Percentiles rank a stretch among this genome's conserved stretches.
These are phyloP conservation scores for Chrysolina oricalcia DNA, from an alignment of 2,888 invertebrate genomes.

Conservation along the genomic window DNA sequence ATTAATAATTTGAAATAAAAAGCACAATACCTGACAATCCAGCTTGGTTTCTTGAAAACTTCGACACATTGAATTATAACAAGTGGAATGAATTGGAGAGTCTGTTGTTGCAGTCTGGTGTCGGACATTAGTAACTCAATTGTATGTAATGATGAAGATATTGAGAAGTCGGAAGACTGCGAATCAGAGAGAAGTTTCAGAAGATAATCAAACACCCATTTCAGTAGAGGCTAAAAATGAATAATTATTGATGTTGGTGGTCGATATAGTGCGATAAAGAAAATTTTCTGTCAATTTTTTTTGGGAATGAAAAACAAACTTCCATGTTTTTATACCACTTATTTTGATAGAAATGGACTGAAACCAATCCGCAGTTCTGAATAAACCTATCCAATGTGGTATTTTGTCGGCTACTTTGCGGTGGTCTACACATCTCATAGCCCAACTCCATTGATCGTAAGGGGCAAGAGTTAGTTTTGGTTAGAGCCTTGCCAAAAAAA, in stretches of 20 bases:
- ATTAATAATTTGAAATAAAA: neutral
- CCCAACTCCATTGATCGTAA: too few species aligned
- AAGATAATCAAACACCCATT: constrained; percentile 54
- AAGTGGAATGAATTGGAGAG: constrained; percentile 53
- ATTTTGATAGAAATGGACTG: too few species aligned
- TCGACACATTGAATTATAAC: constrained; percentile 55
- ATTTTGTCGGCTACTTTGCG: too few species aligned
- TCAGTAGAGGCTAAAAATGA: constrained; percentile 54
- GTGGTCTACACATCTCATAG: too few species aligned
- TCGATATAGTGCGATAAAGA: neutral
- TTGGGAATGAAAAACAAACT: too few species aligned
- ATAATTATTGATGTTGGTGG: neutral
- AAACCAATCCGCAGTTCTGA: too few species aligned
- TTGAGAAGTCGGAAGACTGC: constrained; percentile 49
- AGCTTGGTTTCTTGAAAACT: constrained; percentile 55
- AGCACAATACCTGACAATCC: constrained; percentile 57
- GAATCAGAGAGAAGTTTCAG: constrained; percentile 51
- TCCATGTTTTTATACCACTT: too few species aligned
- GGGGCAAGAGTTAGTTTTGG: too few species aligned
- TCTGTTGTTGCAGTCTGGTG: constrained; percentile 56
- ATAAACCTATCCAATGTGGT: too few species aligned
- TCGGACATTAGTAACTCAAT: constrained; percentile 60
- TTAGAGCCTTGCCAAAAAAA: too few species aligned
- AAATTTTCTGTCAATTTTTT: neutral
- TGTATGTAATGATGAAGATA: constrained; percentile 58